Conservation (phyloP, 2,797 vertebrate species). For the Syngnathus rostellatus region DNA sequence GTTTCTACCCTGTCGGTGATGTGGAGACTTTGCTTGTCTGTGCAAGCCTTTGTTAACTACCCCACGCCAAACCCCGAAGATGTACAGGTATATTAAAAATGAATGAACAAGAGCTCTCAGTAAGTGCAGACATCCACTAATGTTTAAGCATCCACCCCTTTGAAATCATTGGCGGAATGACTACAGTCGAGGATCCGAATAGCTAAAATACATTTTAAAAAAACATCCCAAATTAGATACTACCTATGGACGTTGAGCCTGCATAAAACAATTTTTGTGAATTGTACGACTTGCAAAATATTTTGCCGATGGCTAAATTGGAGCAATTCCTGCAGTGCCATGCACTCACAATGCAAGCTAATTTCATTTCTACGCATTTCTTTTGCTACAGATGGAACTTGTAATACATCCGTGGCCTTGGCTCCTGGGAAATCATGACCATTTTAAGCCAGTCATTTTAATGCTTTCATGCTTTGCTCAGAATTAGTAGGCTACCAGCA, state of each 20-base stretch:
- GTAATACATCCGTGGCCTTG: background rate
- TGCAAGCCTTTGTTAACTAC: constrained; percentile 12
- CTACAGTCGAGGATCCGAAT: background rate
- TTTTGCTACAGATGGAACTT: background rate
- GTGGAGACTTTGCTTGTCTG: constrained; percentile 30
- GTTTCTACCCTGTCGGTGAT: constrained; percentile 43
- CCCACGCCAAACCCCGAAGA: background rate
- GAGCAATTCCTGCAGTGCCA: background rate
- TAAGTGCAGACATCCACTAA: background rate
- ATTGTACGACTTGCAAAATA: background rate
- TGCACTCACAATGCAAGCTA: background rate
- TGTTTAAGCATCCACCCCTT: background rate
- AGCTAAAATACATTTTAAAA: background rate
- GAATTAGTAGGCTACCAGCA: background rate
- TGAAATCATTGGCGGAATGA: background rate
- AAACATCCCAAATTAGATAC: background rate
- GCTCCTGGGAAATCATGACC: background rate
- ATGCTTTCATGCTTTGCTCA: background rate
- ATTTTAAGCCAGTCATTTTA: background rate
- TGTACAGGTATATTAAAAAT: background rate
- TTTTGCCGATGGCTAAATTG: background rate
- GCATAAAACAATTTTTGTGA: background rate
- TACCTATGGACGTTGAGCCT: background rate
- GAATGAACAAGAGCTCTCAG: background rate
- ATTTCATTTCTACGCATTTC: background rate